Conservation (phyloP, 1,140 invertebrate genomes). For the Lepidurus packardi region DNA sequence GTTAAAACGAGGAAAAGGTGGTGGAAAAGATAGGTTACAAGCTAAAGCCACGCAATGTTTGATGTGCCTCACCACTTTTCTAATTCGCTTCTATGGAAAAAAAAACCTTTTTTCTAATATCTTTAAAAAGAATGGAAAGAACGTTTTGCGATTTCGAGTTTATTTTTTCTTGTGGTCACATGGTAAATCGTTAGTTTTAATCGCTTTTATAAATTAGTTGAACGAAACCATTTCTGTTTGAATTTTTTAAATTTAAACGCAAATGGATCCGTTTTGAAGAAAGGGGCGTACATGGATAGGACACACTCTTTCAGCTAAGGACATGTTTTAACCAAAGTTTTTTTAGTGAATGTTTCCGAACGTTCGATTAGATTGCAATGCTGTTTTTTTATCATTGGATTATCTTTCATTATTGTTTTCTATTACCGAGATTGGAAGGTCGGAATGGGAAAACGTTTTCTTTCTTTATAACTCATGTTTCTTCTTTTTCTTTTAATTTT, state of each 20-base stretch:
- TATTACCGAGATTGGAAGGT: not conserved
- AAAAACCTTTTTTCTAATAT: not conserved
- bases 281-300: not conserved
- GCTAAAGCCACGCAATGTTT: constrained; percentile 13
- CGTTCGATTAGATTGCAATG: not conserved
- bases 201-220: no score
- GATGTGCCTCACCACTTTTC: constrained; percentile 18
- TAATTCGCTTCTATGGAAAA: not conserved
- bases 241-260: no score
- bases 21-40: not conserved
- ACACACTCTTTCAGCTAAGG: not conserved
- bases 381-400: not conserved
- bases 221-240: no score
- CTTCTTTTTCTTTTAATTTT: not conserved
- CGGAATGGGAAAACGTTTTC: not conserved
- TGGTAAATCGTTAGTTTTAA: not conserved
- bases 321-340: constrained; percentile 12
- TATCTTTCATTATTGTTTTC: not conserved
- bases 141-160: not conserved
- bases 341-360: constrained; percentile 1
- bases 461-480: not conserved
- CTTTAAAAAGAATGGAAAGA: not conserved
- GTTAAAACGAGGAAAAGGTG: not conserved
- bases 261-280: no score
- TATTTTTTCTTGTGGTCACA: not conserved